Evolutionary conservation across 2,888 invertebrate species (phyloP), one percentile per base, ranked within the genome.

Genomic region (Aromia moschata): DNA sequence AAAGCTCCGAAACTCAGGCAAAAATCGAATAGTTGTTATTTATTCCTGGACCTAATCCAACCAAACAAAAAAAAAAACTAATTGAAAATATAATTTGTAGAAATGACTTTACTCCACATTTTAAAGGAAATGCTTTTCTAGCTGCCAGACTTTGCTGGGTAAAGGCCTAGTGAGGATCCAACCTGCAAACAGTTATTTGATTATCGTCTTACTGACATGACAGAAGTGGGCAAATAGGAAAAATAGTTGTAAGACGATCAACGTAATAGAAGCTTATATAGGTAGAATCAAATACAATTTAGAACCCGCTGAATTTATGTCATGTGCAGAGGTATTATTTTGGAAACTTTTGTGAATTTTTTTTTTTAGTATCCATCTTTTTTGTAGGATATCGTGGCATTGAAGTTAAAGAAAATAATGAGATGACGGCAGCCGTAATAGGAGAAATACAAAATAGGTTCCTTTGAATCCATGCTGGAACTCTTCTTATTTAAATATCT

Each of bases 171-270:
- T 62, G 77, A 79, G 51, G 75, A 79, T 64, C 70, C 73, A 20
- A 72, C 70, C 62, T 68, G 64, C 51, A 69, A 70, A 64, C 70
- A 73, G 56, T 18, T 72, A 11, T 70, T 73, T 33, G 78, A 79
- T 60, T 78, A 73, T 60, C 67, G 74, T 45, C 60, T 79, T 47
- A 65, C 60, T 44, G 70, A 74, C 37, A 76, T 79, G 76, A 57
- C 70, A 4, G 80, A 79, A 65, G 79, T n/a, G n/a, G 80, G 2
- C 71, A 77, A 70, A 74, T 79, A 44, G 80, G 80, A 9, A 78
- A 76, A 69, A 61, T 79, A 51, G 41, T 71, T 11, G 65, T 77
- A n/a, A 65, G 75, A 44, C 69, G 70, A 63, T 79, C 79, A 5
- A 79, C 4, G 74, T 70, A 69, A 71, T 78, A 54, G 76, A 79